These are phyloP conservation scores for Stratiolaelaps scimitus DNA, from an alignment of 1,140 invertebrate genomes.

Conservation along the genomic window DNA sequence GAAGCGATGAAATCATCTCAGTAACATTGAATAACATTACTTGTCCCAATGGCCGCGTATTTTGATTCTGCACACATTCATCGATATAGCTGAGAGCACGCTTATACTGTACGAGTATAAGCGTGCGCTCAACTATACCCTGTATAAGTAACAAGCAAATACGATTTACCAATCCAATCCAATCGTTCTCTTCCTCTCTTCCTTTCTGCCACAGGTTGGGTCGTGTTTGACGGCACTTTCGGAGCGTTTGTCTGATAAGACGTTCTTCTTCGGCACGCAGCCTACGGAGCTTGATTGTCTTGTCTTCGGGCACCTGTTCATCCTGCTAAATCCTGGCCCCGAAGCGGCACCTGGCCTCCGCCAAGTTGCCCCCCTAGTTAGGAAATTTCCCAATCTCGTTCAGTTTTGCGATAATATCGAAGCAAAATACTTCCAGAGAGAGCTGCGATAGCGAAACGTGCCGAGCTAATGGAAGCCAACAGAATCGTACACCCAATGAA, in stretches of 20 bases:
- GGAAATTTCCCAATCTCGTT: background rate
- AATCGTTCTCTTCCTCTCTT: conserved; percentile 9
- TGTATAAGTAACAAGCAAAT: no score
- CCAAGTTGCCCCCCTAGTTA: background rate
- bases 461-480: no score
- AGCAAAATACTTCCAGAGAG: background rate
- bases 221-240: conserved; percentile 9
- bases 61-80: background rate
- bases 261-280: conserved; percentile 10
- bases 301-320: conserved; percentile 92
- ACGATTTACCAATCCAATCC: no score
- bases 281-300: conserved; percentile 87
- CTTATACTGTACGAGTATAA: no score
- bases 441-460: no score
- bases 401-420: conserved; percentile 6
- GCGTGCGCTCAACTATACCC: no score
- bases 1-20: no score
- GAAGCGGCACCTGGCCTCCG: background rate
- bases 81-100: no score
- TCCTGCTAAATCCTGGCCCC: conserved; percentile 52
- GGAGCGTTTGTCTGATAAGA: conserved; percentile 29
- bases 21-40: background rate
- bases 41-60: conserved; percentile 32
- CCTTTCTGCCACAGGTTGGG: conserved; percentile 44
- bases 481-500: no score